These are phyloP conservation scores for Hemistola chrysoprasaria DNA, from an alignment of 2,888 invertebrate species.

Conservation along the genomic window DNA sequence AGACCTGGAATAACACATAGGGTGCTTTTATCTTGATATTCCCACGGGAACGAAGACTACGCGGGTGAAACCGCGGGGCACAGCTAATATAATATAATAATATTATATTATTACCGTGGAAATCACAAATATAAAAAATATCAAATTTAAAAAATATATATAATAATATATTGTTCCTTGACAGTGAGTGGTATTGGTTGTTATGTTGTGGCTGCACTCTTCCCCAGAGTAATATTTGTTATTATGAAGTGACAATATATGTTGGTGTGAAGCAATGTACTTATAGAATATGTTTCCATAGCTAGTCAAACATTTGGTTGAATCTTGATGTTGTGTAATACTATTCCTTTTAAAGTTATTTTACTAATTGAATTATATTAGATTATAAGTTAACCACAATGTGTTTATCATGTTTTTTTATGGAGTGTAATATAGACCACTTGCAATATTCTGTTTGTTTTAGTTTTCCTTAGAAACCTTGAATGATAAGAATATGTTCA, in stretches of 20 bases:
- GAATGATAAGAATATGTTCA: too few species aligned
- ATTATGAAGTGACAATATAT: slow-evolving; percentile 27
- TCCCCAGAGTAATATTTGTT: too few species aligned
- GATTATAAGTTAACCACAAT: slow-evolving; percentile 43
- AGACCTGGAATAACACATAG: too few species aligned
- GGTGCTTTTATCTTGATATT: too few species aligned
- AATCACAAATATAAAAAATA: too few species aligned
- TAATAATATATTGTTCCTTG: too few species aligned
- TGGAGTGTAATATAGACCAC: slow-evolving; percentile 60
- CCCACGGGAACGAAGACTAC: too few species aligned
- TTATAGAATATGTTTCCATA: slow-evolving; percentile 37
- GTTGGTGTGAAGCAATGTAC: slow-evolving; percentile 14
- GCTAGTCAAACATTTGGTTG: slow-evolving; percentile 59
- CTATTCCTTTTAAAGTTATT: slow-evolving; percentile 35
- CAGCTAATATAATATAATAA: too few species aligned
- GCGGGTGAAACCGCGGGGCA: too few species aligned
- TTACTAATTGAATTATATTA: slow-evolving; percentile 41
- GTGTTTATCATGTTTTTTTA: slow-evolving; percentile 58
- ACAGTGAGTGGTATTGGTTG: too few species aligned
- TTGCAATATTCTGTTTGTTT: slow-evolving; percentile 39
- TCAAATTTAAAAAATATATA: too few species aligned
- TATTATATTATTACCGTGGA: too few species aligned
- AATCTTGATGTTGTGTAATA: slow-evolving; percentile 34
- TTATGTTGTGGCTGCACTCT: slow-evolving; percentile 7
- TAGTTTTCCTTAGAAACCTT: slow-evolving; percentile 21